These are phyloP conservation scores for Spinus pinus DNA, from an alignment of 2,797 vertebrate species.

Conservation along the genomic window DNA sequence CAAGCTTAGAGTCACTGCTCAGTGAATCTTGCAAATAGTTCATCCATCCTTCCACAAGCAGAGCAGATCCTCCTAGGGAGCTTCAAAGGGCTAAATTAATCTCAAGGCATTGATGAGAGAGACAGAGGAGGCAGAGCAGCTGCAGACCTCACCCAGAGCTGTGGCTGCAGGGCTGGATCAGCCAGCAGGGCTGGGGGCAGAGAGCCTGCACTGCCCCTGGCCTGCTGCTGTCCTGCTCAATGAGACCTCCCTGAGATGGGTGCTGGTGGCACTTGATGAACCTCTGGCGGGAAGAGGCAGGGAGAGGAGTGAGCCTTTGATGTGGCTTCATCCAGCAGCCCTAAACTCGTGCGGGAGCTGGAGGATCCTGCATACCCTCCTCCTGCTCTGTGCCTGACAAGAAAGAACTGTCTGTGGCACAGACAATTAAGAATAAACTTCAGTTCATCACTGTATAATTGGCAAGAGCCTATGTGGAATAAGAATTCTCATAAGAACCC, in stretches of 20 bases:
- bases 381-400: background rate
- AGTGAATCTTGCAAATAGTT: background rate
- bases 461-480: background rate
- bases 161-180: background rate
- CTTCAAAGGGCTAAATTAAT: background rate
- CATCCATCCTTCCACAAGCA: background rate
- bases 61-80: background rate
- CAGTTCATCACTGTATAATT: background rate
- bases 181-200: background rate
- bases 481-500: background rate
- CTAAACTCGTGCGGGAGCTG: too few relatives aligned
- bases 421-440: background rate
- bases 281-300: background rate
- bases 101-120: background rate
- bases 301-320: background rate
- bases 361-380: accelerated
- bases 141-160: background rate
- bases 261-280: background rate
- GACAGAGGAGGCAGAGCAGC: background rate
- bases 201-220: background rate
- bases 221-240: background rate
- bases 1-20: background rate
- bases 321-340: background rate
- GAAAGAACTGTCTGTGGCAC: background rate
- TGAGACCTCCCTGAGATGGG: background rate